Evolutionary conservation across 2,113 vertebrate genomes (phyloP), one percentile per base, ranked within the genome.

Genomic region (Artemisiospiza belli): DNA sequence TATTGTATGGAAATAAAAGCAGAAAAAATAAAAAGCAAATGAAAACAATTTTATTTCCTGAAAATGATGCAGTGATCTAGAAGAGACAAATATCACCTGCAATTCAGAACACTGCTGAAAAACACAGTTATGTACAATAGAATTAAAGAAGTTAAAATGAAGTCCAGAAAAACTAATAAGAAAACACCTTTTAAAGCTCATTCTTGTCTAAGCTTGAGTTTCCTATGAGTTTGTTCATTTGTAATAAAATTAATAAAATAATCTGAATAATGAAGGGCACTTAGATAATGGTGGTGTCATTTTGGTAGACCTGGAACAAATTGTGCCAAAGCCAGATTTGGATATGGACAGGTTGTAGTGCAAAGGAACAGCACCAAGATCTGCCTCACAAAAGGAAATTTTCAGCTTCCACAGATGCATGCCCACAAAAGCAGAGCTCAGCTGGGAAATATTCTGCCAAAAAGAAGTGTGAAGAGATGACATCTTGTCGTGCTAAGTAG

Each of bases 11-110:
- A 84, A 67, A 8, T 23, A 12, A 28, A 61, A 47, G 2, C 9
- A n/a, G 10, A 54, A 68, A 43, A 72, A 63, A n/a, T 1, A 22
- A 57, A 10, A 19, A 10, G 3, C 44, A 11, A 46, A 19, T 27
- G 0, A 41, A 57, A 57, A 1, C 6, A 2, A 15, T 1, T 8
- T n/a, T 52, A 12, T n/a, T 37, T 70, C 14, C 23, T 39, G 8
- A 72, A 16, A 59, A 78, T 31, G 12, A 59, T 3, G 7, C 14
- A 43, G 9, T 17, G 15, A 44, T 23, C 15, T 88, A 44, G 4
- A 59, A 44, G 10, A 67, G 17, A 39, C 1, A 68, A 43, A 6
- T 46, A 12, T 15, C 16, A 59, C 18, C 7, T 68, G 27, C 16
- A 81, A 6, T 59, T 83, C 51, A 74, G 15, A 79, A 25, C 12